Base-by-base conservation (phyloP, 2,888 invertebrate genomes). In the Patella ulyssiponensis region DNA sequence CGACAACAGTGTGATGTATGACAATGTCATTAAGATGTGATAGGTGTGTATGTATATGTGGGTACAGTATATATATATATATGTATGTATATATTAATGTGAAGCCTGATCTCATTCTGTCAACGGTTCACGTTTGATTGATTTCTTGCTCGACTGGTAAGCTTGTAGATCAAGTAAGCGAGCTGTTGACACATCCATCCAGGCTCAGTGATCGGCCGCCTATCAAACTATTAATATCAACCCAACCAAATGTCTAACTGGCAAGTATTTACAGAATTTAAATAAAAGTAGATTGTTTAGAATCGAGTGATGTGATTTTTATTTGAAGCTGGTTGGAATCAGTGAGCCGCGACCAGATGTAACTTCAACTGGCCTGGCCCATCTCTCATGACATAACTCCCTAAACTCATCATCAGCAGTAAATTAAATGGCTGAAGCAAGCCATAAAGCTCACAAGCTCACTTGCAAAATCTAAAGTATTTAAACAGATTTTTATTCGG, bases 71-170 rank as follows among this genome's bases (percentile, higher is more conserved):
- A 44, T 44, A 44, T 44, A 44, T 44, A 44, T 9, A 44, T 33
- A 58, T 17, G 17, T 58, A 54, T 54, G 17, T 58, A 54, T 54
- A n/a, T 54, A 23, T 23, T 58, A 44, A 23, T 54, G 71, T 44
- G 51, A 27, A 71, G 69, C 74, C 75, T 75, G 77, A 80, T 80
- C 80, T 73, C 80, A 78, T 80, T 80, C 80, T 80, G 80, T 80
- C 80, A 81, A 58, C 64, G 70, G 44, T 76, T 76, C 78, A 75
- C 75, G 71, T 74, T 74, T 79, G 83, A 86, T 86, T 86, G 86
- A 86, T 86, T 84, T 80, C 73, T 80, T 80, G 79, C 79, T 83
- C 81, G 23, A 23, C 64, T 23, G 64, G 23, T 64, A 64, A 64
- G 64, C 64, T 20, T 20, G 64, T 64, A 64, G 64, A 64, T 64